Conservation (phyloP, 1,140 invertebrate genomes). For the Periplaneta americana region DNA sequence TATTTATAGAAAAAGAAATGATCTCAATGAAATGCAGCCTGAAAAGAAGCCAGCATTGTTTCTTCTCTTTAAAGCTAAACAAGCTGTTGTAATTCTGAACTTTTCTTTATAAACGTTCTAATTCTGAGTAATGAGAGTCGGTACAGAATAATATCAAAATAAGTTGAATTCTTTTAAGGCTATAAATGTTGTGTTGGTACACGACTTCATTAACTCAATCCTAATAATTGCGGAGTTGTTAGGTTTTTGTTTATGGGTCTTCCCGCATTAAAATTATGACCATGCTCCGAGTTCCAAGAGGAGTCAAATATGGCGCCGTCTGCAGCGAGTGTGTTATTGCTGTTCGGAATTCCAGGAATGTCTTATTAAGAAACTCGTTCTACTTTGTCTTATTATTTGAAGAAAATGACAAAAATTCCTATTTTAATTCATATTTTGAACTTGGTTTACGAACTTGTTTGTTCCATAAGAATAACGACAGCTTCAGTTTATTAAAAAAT, state of each 20-base stretch:
- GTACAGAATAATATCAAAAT: not conserved
- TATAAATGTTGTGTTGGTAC: not conserved
- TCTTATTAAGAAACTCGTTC: not conserved
- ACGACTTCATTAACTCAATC: not conserved
- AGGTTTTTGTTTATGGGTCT: not conserved
- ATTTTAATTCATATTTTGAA: not conserved
- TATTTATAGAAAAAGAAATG: no score
- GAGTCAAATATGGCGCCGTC: not conserved
- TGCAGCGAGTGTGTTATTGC: not conserved
- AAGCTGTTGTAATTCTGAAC: no score
- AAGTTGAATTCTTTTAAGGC: not conserved
- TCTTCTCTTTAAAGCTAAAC: no score
- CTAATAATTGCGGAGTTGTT: not conserved
- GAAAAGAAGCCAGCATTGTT: no score
- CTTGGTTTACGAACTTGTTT: not conserved
- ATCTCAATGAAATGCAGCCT: no score
- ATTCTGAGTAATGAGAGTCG: not conserved
- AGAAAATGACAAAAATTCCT: not conserved
- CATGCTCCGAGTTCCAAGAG: not conserved
- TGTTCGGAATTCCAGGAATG: not conserved
- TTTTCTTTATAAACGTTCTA: not conserved
- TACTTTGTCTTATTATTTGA: not conserved
- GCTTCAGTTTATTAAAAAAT: not conserved
- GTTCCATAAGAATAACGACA: not conserved
- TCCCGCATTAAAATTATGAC: not conserved